Evolutionary conservation across 2,113 vertebrate genomes (phyloP), one percentile per base, ranked within the genome.

Genomic region (Struthidea cinerea): DNA sequence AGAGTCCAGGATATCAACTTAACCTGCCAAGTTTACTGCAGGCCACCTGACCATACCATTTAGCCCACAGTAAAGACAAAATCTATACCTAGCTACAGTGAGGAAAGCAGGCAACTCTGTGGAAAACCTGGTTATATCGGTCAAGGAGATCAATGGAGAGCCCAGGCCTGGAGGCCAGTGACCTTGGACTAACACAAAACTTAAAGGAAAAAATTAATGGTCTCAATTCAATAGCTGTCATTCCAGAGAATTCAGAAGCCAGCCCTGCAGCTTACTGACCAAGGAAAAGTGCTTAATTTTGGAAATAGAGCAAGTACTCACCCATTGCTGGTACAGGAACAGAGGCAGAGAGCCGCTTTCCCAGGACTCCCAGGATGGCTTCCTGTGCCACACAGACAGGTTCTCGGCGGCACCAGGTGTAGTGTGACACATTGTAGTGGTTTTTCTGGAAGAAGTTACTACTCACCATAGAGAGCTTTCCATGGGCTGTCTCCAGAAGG

Each of bases 61-160:
- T 92, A 96, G 90, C 52, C 79, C 71, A 92, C 44, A 78, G 47
- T 69, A 71, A 93, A 93, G 83, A 81, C 71, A 92, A 95, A 93
- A 93, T 93, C 86, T 81, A 86, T 90, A 90, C 28, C 28, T n/a
- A 78, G 26, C 53, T 92, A 52, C 47, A 78, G 60, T 14, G 60
- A 93, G 83, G 56, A 92, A 93, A 90, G 64, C 76, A 64, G 52
- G 35, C 82, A 95, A 92, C 88, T 91, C 87, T 71, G 52, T 55
- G 49, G 56, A 94, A 94, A 91, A 90, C 63, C 60, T 90, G 95
- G 87, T 95, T 95, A 84, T 78, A 93, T 94, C 75, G 73, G 69
- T 94, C 82, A 83, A 83, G 78, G 81, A 94, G 70, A 96, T 93
- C 93, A 96, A 91, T 82, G 94, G 78, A 85, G 70, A 91, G 28